Base-by-base conservation (phyloP, 2,888 invertebrate genomes). In the Meteorus colon region DNA sequence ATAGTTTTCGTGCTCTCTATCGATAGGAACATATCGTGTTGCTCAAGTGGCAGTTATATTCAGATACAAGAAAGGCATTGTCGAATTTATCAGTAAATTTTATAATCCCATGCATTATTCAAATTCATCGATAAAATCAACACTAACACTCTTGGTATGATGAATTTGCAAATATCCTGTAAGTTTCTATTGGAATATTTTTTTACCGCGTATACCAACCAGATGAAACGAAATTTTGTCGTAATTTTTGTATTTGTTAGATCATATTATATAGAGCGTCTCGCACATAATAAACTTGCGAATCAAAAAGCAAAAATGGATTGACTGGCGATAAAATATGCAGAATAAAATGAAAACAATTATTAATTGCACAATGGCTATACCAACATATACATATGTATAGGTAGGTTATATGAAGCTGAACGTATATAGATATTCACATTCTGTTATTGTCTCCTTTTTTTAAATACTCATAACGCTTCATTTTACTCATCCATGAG, bases 171-270 rank as follows among this genome's bases (percentile, higher is more conserved):
- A 14, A 70, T 34, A 31, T 27, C 29, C 29, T 41, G 37, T 37
- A 19, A 19, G 24, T 60, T 34, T 70, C 37, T 70, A 37, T 59
- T n/a, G 27, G 34, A 59, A 60, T 70, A 70, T 70, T 59, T 68
- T 68, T 68, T 68, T 68, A 68, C 31, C 51, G 31, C 14, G 45
- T 68, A 16, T 68, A 68, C n/a, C 63, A 68, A 62, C 27, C 48
- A 68, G 31, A 68, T 45, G 24, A 29, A 48, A 29, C n/a, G 29
- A 67, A 16, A 67, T 41, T 34, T 45, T 16, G 16, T 41, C 55
- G 55, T 55, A 55, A 55, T 19, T 55, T 55, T 55, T 55, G 10
- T 55, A 55, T 55, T 55, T 19, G 19, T 55, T 24, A 8, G 48
- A 4, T 55, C 2, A 19, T 55, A 55, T 55, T 55, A 19, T 19